A percentile compares a stretch with the other conserved stretches of the same genome.
Evolutionary conservation across 2,888 invertebrate species (phyloP).

Genomic region (Sthenelais limicola): DNA sequence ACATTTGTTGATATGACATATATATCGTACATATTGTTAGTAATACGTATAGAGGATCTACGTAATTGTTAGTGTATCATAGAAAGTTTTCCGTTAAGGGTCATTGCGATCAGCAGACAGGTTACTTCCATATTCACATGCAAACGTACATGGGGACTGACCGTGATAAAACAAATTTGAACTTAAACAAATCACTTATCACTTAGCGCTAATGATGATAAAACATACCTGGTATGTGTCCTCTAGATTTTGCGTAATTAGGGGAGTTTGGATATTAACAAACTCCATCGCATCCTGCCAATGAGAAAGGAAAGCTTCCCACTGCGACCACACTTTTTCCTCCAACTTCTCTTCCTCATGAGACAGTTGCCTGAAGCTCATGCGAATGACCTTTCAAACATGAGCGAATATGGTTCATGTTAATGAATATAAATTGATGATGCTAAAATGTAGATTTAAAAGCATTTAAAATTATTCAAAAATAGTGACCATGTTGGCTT

Average conservation of each 20-base stretch:
- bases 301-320: slow-evolving; percentile 68
- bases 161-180: too few species aligned
- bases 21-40: too few species aligned
- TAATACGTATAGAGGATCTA: too few species aligned
- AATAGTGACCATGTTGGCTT: slow-evolving; percentile 8
- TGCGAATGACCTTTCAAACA: slow-evolving; percentile 63
- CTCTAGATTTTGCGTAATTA: slow-evolving; percentile 64
- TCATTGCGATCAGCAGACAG: too few species aligned
- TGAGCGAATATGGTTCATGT: not conserved
- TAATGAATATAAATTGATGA: not conserved
- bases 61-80: too few species aligned
- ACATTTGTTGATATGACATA: too few species aligned
- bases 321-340: slow-evolving; percentile 62
- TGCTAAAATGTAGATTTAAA: not conserved
- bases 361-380: slow-evolving; percentile 67
- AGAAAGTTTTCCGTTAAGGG: too few species aligned
- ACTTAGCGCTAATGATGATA: too few species aligned
- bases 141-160: too few species aligned
- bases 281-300: slow-evolving; percentile 70
- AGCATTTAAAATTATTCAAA: not conserved
- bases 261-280: slow-evolving; percentile 69
- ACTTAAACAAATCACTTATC: too few species aligned
- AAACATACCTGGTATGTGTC: slow-evolving; percentile 57
- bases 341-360: slow-evolving; percentile 68
- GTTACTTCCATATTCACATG: too few species aligned